phyloP scores from a whole-genome alignment of 2,888 invertebrate genomes.

The Drosophila formosana region DNA sequence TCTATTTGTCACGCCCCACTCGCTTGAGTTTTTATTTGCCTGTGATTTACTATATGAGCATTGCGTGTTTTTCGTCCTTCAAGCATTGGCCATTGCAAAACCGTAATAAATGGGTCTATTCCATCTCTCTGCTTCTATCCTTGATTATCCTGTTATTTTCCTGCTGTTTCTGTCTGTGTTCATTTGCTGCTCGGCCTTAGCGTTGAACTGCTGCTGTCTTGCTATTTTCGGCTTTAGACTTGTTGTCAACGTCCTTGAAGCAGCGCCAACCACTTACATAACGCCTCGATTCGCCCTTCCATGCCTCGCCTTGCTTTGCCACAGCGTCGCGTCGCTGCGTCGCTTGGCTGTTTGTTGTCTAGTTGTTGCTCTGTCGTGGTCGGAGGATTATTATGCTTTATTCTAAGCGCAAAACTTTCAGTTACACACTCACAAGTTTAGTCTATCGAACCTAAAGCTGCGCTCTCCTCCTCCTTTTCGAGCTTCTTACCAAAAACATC shows the following conservation, averaged over 20 bases:
- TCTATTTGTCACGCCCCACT: slow-evolving; percentile 60
- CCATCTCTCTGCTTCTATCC: slow-evolving; percentile 21
- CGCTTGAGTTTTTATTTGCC: slow-evolving; percentile 37
- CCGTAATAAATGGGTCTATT: slow-evolving; percentile 54
- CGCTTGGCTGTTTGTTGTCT: background rate
- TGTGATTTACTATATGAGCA: slow-evolving; percentile 61
- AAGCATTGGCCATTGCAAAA: slow-evolving; percentile 61
- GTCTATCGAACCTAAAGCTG: slow-evolving; percentile 50
- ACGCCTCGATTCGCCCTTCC: slow-evolving; percentile 21
- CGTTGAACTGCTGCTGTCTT: slow-evolving; percentile 29
- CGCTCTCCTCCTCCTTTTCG: background rate
- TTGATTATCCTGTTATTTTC: slow-evolving; percentile 36
- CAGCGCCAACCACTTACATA: slow-evolving; percentile 62
- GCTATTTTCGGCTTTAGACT: slow-evolving; percentile 55
- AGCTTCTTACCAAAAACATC: background rate
- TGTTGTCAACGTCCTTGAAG: slow-evolving; percentile 53
- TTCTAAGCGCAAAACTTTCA: slow-evolving; percentile 48
- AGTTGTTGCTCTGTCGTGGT: slow-evolving; percentile 13
- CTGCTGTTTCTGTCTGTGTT: slow-evolving; percentile 27
- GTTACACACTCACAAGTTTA: slow-evolving; percentile 34
- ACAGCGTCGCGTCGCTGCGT: background rate
- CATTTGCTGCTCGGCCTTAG: slow-evolving; percentile 15
- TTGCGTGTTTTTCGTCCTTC: slow-evolving; percentile 63
- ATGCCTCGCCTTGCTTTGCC: background rate
- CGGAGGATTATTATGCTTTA: slow-evolving; percentile 51